A percentile compares a stretch with the other conserved stretches of the same genome.
Evolutionary conservation across 2,888 invertebrate genomes (phyloP).

Genomic region (Cloeon dipterum): DNA sequence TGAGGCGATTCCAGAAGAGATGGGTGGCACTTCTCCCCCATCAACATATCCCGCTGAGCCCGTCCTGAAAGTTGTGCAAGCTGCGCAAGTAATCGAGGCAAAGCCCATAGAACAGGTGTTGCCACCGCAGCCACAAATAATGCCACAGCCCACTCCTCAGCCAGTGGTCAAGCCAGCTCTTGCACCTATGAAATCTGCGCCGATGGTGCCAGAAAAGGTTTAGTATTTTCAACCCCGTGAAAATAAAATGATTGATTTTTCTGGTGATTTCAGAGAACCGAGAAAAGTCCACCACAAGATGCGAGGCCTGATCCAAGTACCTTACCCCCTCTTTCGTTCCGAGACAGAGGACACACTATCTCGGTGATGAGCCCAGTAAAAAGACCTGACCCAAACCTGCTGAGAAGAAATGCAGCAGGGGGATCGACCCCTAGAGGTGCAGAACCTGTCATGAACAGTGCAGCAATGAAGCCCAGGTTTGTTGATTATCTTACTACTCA

Average conservation of each 20-base stretch:
- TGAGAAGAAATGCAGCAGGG: conserved; percentile 15
- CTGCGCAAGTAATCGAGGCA: too few species aligned
- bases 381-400: conserved; percentile 21
- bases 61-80: too few species aligned
- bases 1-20: conserved; percentile 80
- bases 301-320: conserved; percentile 4
- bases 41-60: background rate
- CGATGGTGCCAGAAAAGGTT: too few species aligned
- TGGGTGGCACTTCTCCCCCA: conserved; percentile 14
- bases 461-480: conserved; percentile 57
- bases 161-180: background rate
- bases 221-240: too few species aligned
- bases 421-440: conserved; percentile 17
- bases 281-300: background rate
- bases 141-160: background rate
- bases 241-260: background rate
- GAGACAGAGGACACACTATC: conserved; percentile 57
- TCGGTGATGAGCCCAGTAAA: conserved; percentile 61
- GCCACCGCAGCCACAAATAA: too few species aligned
- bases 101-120: too few species aligned
- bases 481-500: background rate
- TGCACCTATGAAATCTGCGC: background rate
- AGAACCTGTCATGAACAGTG: conserved; percentile 30
- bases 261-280: conserved; percentile 29
- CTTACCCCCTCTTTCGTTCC: conserved; percentile 22